Conservation (phyloP, 2,113 vertebrate genomes). For the Willisornis vidua region DNA sequence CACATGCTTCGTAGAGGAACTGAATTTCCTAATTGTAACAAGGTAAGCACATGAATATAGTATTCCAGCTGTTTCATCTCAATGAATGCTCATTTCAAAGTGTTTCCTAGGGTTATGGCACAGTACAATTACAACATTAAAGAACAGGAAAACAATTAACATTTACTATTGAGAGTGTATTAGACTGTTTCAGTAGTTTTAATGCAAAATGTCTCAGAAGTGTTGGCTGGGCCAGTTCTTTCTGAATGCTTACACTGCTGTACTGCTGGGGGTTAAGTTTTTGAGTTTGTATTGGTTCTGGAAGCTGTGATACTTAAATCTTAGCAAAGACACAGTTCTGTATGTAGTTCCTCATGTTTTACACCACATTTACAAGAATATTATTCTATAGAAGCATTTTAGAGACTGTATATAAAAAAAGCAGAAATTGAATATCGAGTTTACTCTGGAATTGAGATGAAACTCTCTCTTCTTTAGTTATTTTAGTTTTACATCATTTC, state of each 20-base stretch:
- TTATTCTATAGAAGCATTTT: background rate
- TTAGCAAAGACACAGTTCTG: background rate
- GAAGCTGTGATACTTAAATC: background rate
- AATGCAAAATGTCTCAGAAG: background rate
- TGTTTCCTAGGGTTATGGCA: background rate
- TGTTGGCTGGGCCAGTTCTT: background rate
- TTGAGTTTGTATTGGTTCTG: background rate
- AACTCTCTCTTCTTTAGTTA: background rate
- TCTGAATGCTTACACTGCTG: background rate
- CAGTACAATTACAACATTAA: background rate
- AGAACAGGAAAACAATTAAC: background rate
- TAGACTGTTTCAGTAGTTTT: background rate
- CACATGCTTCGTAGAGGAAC: constrained; percentile 61
- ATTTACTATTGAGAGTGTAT: background rate
- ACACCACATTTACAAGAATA: background rate
- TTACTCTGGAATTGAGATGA: background rate
- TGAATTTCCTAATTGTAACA: background rate
- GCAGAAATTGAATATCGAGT: background rate
- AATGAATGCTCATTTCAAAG: background rate
- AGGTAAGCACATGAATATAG: constrained; percentile 12
- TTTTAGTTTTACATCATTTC: background rate
- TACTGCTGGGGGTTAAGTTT: background rate
- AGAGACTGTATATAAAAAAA: background rate
- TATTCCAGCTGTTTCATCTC: background rate
- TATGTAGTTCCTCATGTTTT: background rate